These are phyloP conservation scores for Corynorhinus townsendii DNA, from an alignment of 2,113 vertebrate genomes.

Conservation along the genomic window DNA sequence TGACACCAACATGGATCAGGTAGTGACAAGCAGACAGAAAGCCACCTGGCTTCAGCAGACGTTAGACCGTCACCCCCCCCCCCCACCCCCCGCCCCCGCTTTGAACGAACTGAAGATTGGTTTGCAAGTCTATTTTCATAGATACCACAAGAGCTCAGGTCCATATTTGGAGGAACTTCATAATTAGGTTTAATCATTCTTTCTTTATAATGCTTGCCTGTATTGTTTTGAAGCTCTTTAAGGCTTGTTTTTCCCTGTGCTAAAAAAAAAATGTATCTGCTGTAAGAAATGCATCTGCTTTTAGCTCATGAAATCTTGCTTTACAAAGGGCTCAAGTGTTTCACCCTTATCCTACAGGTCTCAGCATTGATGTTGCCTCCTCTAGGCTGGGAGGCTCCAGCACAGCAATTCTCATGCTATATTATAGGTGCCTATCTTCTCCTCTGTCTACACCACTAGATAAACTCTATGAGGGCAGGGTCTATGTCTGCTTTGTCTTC, in stretches of 20 bases:
- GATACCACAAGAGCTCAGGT: not conserved
- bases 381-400: not conserved
- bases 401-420: not conserved
- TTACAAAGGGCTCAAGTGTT: not conserved
- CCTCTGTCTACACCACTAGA: not conserved
- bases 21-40: not conserved
- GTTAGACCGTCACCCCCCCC: not conserved
- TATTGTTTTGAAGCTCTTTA: not conserved
- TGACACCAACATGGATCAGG: not conserved
- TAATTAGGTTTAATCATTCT: not conserved
- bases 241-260: not conserved
- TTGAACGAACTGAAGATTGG: not conserved
- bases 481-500: not conserved
- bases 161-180: not conserved
- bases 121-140: not conserved
- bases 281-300: not conserved
- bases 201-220: not conserved
- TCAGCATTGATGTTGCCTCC: not conserved
- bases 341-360: not conserved
- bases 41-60: not conserved
- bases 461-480: not conserved
- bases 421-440: fast-evolving
- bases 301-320: not conserved
- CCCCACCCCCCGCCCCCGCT: too few relatives aligned
- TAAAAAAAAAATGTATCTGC: not conserved